Percentiles rank a stretch among this genome's conserved stretches.
Evolutionary conservation across 2,113 vertebrate genomes (phyloP).

Genomic region (Myxocyprinus asiaticus): DNA sequence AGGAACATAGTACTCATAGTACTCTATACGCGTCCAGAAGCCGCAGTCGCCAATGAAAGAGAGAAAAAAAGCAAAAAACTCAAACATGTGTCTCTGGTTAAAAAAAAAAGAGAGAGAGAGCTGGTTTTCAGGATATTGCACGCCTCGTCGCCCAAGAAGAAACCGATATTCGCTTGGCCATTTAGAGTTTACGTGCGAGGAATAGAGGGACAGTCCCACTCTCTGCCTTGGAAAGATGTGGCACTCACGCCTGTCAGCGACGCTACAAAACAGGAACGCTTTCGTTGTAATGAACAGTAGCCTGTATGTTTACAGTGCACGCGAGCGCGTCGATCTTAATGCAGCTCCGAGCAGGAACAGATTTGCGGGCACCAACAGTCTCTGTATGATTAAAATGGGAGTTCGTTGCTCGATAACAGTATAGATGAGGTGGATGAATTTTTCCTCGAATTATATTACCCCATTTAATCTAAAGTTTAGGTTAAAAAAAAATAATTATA

Average conservation of each 20-base stretch:
- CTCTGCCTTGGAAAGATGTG: neutral
- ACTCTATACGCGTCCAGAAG: conserved; percentile 24
- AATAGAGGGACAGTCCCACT: conserved; percentile 27
- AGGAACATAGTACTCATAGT: neutral
- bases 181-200: conserved; percentile 6
- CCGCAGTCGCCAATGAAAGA: conserved; percentile 19
- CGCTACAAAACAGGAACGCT: too few species aligned
- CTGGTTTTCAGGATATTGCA: conserved; percentile 46
- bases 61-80: conserved; percentile 43
- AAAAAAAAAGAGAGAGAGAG: conserved; percentile 3
- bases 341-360: neutral
- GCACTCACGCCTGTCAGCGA: neutral
- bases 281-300: too few species aligned
- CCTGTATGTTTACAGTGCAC: too few species aligned
- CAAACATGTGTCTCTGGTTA: conserved; percentile 56
- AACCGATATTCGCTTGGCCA: conserved; percentile 34
- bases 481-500: too few species aligned
- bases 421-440: too few species aligned
- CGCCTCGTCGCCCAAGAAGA: conserved; percentile 38
- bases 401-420: too few species aligned
- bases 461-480: too few species aligned
- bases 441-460: too few species aligned
- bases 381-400: too few species aligned
- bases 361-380: neutral
- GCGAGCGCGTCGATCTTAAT: neutral